Conservation (phyloP, 2,797 vertebrate genomes). For the Spea hammondii region DNA sequence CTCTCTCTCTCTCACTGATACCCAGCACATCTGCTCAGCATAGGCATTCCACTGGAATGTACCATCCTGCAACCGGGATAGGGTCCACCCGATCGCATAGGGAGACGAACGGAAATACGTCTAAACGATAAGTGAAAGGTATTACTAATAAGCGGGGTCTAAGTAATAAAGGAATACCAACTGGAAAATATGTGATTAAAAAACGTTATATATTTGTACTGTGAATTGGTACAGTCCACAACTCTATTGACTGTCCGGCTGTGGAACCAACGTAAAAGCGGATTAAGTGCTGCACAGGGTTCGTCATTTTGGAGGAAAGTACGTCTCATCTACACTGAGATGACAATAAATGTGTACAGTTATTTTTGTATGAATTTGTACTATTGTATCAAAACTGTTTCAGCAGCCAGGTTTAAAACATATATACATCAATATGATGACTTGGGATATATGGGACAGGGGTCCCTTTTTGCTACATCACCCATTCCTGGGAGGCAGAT, state of each 20-base stretch:
- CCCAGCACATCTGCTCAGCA: not conserved
- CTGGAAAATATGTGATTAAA: no score
- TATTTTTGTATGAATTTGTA: not conserved
- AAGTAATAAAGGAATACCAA: not conserved
- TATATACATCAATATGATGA: no score
- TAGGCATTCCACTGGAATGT: slow-evolving; percentile 38
- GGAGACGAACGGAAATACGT: not conserved
- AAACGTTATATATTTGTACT: not conserved
- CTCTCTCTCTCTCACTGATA: not conserved
- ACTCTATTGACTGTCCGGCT: slow-evolving; percentile 4
- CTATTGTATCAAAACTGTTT: no score
- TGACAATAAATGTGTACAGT: slow-evolving; percentile 1
- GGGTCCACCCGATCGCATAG: not conserved
- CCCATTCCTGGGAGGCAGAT: no score
- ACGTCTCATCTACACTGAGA: slow-evolving; percentile 1
- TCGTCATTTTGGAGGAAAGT: not conserved
- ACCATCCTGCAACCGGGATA: slow-evolving; percentile 4
- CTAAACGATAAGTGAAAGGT: no score
- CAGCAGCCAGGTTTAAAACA: no score
- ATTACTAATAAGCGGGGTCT: no score
- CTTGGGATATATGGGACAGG: no score
- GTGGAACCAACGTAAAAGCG: not conserved
- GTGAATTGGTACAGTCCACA: slow-evolving; percentile 19
- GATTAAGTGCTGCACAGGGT: not conserved
- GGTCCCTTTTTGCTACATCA: no score